Percentiles rank a stretch among this genome's conserved stretches.
Evolutionary conservation across 1,140 invertebrate genomes (phyloP).

Genomic region (Bombus impatiens): DNA sequence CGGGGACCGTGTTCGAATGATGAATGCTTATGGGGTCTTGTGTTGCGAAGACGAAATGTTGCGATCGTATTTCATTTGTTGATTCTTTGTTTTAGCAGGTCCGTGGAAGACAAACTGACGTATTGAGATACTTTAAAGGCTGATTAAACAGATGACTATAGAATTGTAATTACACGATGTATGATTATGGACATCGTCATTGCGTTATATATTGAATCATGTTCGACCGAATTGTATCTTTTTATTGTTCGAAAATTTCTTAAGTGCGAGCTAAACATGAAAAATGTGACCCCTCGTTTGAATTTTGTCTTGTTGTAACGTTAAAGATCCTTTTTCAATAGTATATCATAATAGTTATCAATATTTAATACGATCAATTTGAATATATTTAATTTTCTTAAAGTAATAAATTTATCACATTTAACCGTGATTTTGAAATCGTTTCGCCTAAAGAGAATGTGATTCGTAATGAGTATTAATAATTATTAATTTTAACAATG

Average conservation of each 20-base stretch:
- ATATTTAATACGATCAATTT: background rate
- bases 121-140: background rate
- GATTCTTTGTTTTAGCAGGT: background rate
- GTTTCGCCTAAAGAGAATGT: background rate
- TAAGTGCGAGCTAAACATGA: too few relatives aligned
- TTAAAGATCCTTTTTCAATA: too few relatives aligned
- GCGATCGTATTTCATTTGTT: background rate
- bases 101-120: too few relatives aligned
- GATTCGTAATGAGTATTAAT: background rate
- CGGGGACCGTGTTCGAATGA: background rate
- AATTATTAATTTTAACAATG: background rate
- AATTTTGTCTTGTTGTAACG: too few relatives aligned
- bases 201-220: too few relatives aligned
- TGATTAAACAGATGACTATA: too few relatives aligned
- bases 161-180: too few relatives aligned
- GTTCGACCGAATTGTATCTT: too few relatives aligned
- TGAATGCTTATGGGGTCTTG: background rate
- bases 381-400: background rate
- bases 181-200: too few relatives aligned
- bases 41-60: background rate
- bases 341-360: too few relatives aligned
- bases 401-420: background rate
- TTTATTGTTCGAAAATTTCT: too few relatives aligned
- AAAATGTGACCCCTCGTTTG: too few relatives aligned
- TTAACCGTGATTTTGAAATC: background rate